phyloP scores from a whole-genome alignment of 2,888 invertebrate species.

The Geotrupes spiniger region DNA sequence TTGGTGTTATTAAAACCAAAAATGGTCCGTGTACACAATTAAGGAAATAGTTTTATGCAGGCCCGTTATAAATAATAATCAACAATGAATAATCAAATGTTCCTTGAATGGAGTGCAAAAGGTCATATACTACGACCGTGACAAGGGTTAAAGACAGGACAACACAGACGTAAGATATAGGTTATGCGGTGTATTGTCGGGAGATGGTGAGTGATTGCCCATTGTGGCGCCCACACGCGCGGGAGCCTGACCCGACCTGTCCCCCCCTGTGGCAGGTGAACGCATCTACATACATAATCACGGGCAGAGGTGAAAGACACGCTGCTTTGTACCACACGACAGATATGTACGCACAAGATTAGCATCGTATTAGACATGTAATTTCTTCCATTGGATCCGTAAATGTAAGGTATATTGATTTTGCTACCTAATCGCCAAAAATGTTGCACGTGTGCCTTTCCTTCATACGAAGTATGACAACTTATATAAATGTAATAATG shows the following conservation, averaged over 20 bases:
- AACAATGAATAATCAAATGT: slow-evolving; percentile 11
- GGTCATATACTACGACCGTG: slow-evolving; percentile 13
- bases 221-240: slow-evolving; percentile 47
- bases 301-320: slow-evolving; percentile 39
- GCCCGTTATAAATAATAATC: slow-evolving; percentile 4
- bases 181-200: slow-evolving; percentile 34
- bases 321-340: slow-evolving; percentile 5
- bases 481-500: too few relatives aligned
- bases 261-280: slow-evolving; percentile 35
- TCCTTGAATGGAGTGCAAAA: slow-evolving; percentile 12
- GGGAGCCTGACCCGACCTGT: slow-evolving; percentile 41
- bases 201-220: slow-evolving; percentile 43
- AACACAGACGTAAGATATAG: slow-evolving; percentile 27
- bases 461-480: too few relatives aligned
- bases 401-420: slow-evolving; percentile 7
- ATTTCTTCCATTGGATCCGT: slow-evolving; percentile 6
- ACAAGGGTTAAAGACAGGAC: slow-evolving; percentile 20
- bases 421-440: not conserved
- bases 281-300: slow-evolving; percentile 38
- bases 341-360: slow-evolving; percentile 9
- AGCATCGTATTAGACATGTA: slow-evolving; percentile 5
- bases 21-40: not conserved
- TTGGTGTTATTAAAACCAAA: too few relatives aligned
- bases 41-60: slow-evolving; percentile 1
- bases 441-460: too few relatives aligned